Evolutionary conservation across 2,113 vertebrate genomes (phyloP).

Genomic region (Balaeniceps rex): DNA sequence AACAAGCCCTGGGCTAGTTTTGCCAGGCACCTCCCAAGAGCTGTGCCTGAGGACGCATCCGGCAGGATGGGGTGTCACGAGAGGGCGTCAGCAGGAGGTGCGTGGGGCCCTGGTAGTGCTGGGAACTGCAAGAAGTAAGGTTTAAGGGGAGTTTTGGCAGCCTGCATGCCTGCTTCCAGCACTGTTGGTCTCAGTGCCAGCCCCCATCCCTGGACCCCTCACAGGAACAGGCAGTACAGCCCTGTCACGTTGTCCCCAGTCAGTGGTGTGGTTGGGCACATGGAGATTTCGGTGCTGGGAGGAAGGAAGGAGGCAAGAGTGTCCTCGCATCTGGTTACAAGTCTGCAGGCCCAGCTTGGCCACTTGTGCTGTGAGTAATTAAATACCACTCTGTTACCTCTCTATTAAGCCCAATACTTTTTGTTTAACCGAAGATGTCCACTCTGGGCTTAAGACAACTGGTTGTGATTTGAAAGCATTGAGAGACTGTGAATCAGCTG

Average conservation of each 20-base stretch:
- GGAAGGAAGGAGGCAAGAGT: background rate
- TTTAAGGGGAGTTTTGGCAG: background rate
- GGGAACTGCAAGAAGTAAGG: background rate
- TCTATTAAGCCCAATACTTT: background rate
- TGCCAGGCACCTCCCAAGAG: background rate
- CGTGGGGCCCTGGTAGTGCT: background rate
- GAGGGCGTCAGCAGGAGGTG: background rate
- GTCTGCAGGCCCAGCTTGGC: background rate
- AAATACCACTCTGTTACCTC: background rate
- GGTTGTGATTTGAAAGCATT: background rate
- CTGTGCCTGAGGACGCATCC: accelerated
- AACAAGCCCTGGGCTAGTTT: background rate
- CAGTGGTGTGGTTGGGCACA: accelerated
- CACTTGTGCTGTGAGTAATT: background rate
- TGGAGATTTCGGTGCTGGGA: background rate
- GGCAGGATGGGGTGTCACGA: background rate
- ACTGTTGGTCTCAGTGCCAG: background rate
- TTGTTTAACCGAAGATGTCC: background rate
- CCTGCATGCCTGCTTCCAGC: background rate
- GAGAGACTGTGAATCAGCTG: background rate
- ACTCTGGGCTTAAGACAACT: background rate
- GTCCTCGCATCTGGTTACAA: background rate
- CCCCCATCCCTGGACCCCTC: background rate
- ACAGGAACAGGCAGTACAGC: accelerated
- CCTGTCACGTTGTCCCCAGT: accelerated